Evolutionary conservation across 2,113 vertebrate species (phyloP).

Genomic region (Natator depressus): DNA sequence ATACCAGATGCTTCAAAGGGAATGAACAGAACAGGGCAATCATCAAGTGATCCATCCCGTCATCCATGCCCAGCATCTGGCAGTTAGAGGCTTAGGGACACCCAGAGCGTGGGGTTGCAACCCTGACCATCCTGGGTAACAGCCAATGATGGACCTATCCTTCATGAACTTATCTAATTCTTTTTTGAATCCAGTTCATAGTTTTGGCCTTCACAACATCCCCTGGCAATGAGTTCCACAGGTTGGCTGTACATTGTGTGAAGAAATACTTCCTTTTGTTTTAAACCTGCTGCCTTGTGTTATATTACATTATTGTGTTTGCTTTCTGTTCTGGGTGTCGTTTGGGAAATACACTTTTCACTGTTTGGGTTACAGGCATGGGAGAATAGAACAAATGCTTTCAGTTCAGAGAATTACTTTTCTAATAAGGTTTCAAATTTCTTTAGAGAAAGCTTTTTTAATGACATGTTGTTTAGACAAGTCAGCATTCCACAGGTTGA

Average conservation of each 20-base stretch:
- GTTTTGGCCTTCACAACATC: not conserved
- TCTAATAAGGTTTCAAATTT: not conserved
- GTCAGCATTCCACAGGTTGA: not conserved
- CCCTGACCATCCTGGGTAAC: not conserved
- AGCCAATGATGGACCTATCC: not conserved
- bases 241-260: not conserved
- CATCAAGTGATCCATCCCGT: not conserved
- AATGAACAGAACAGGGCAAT: not conserved
- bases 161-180: not conserved
- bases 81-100: not conserved
- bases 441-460: not conserved
- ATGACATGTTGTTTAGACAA: slow-evolving; percentile 21
- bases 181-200: not conserved
- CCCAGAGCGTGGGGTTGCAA: not conserved
- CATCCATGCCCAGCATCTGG: not conserved
- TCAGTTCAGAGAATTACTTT: slow-evolving; percentile 21
- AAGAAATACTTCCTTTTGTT: not conserved
- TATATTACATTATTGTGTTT: no score
- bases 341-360: not conserved
- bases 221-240: not conserved
- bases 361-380: not conserved
- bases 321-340: not conserved
- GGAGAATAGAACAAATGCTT: not conserved
- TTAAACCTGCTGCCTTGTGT: not conserved
- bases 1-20: not conserved